These are phyloP conservation scores for Auanema freiburgensis DNA, from an alignment of 2,888 invertebrate species.

Conservation along the genomic window DNA sequence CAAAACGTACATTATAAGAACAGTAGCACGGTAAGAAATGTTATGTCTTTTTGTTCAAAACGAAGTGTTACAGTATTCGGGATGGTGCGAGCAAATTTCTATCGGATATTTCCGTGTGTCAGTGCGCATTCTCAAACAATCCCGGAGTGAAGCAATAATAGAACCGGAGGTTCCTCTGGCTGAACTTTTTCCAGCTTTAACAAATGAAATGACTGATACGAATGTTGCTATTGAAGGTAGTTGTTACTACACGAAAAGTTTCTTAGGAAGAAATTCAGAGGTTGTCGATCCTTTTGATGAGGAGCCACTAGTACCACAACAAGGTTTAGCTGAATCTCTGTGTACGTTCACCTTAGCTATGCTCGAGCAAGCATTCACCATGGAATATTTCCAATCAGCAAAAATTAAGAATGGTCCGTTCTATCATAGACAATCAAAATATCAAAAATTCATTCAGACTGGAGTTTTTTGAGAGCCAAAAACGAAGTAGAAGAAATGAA, in stretches of 20 bases:
- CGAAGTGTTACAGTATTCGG: conserved; percentile 56
- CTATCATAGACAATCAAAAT: background rate
- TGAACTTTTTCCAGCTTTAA: conserved; percentile 55
- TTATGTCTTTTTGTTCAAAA: background rate
- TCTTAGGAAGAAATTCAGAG: too few relatives aligned
- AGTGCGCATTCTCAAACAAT: conserved; percentile 40
- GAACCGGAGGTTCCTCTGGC: conserved; percentile 51
- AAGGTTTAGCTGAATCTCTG: conserved; percentile 12
- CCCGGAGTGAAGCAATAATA: conserved; percentile 51
- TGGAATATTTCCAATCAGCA: conserved; percentile 27
- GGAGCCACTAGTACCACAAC: background rate
- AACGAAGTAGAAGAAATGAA: conserved; percentile 31
- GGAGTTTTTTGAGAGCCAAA: conserved; percentile 25
- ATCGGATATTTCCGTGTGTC: conserved; percentile 50
- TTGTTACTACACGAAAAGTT: background rate
- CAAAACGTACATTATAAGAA: conserved; percentile 42
- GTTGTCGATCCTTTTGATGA: background rate
- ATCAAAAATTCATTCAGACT: too few relatives aligned
- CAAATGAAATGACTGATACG: conserved; percentile 22
- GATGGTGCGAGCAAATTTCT: conserved; percentile 62
- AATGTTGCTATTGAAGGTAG: conserved; percentile 15
- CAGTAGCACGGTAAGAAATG: conserved; percentile 42
- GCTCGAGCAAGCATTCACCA: conserved; percentile 27
- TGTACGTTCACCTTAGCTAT: conserved; percentile 19
- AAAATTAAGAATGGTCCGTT: conserved; percentile 31